Percentiles rank a stretch among this genome's conserved stretches.
Conservation (phyloP, 2,888 invertebrate species). For the Linyphia triangularis region DNA sequence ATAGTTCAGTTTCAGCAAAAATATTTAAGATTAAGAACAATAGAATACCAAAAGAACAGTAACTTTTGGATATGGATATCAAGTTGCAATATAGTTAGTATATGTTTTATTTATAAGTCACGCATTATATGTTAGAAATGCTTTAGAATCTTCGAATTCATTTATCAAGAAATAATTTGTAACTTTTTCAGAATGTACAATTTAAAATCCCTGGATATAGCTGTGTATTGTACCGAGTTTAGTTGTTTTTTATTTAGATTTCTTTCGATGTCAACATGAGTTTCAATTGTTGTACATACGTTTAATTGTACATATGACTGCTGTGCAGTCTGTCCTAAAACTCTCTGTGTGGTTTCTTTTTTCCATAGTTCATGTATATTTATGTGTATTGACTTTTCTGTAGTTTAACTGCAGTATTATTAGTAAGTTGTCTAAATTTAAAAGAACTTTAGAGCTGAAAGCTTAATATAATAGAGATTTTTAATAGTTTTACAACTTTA, state of each 20-base stretch:
- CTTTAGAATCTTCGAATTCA: too few relatives aligned
- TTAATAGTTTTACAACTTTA: background rate
- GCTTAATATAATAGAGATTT: background rate
- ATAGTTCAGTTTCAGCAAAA: too few relatives aligned
- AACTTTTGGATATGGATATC: too few relatives aligned
- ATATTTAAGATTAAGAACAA: too few relatives aligned
- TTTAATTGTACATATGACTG: slow-evolving; percentile 42
- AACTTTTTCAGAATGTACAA: too few relatives aligned
- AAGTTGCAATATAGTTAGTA: too few relatives aligned
- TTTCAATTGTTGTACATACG: slow-evolving; percentile 5
- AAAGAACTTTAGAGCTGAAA: background rate
- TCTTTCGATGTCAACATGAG: background rate
- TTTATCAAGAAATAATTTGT: too few relatives aligned
- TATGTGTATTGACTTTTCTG: slow-evolving; percentile 10
- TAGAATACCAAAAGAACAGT: too few relatives aligned
- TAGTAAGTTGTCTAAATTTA: slow-evolving; percentile 15
- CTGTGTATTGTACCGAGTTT: background rate
- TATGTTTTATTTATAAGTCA: too few relatives aligned
- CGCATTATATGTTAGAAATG: too few relatives aligned
- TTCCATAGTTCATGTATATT: background rate
- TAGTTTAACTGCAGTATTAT: background rate
- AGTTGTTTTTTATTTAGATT: background rate
- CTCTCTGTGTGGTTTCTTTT: slow-evolving; percentile 23
- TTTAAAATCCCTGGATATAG: too few relatives aligned
- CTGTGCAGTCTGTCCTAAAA: slow-evolving; percentile 45